These are phyloP conservation scores for Smutsia temminckii DNA, from an alignment of 2,797 vertebrate genomes.

Conservation along the genomic window DNA sequence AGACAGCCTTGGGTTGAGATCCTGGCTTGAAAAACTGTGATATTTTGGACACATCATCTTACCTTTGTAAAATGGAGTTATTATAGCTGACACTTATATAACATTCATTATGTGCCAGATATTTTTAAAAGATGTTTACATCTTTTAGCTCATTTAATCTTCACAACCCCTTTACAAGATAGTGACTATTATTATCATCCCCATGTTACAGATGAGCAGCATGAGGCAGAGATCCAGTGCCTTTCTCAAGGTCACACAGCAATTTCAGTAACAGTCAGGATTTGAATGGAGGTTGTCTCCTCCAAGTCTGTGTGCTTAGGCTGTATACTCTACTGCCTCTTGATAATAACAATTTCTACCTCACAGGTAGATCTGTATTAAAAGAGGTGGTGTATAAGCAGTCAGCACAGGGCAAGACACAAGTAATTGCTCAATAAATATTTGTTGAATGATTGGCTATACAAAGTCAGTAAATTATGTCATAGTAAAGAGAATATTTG, in stretches of 20 bases:
- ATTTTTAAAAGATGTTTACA: background rate
- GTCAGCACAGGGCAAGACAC: background rate
- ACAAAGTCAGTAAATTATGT: background rate
- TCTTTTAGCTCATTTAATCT: background rate
- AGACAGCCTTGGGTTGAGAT: background rate
- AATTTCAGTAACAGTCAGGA: background rate
- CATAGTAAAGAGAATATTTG: background rate
- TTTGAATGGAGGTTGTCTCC: background rate
- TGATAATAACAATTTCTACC: background rate
- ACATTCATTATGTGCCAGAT: background rate
- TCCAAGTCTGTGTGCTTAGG: background rate
- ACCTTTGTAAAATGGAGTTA: background rate
- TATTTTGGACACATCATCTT: background rate
- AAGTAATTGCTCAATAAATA: background rate
- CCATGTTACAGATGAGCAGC: background rate
- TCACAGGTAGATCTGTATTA: background rate
- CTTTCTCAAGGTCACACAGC: background rate
- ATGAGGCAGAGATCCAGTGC: background rate
- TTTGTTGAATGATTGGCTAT: background rate
- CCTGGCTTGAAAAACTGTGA: background rate
- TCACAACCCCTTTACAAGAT: background rate
- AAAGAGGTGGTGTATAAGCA: background rate
- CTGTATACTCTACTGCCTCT: background rate
- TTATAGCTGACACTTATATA: background rate
- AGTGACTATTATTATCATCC: background rate